Evolutionary conservation across 2,113 vertebrate species (phyloP).

Genomic region (Illadopsis cleaveri): DNA sequence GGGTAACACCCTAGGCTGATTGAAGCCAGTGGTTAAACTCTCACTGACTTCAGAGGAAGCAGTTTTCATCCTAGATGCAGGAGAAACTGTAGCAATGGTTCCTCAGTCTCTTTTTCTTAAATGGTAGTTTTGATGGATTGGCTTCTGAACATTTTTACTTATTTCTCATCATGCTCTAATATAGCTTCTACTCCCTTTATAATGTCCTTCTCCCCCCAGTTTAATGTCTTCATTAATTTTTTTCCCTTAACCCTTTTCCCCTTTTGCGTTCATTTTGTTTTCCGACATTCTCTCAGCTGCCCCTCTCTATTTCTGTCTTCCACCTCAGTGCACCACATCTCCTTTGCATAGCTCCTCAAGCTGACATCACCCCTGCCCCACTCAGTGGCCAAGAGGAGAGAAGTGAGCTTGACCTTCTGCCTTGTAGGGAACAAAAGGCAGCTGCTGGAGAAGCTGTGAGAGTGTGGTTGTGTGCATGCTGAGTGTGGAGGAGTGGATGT

Average conservation of each 20-base stretch:
- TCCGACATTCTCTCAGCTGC: background rate
- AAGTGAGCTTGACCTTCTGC: background rate
- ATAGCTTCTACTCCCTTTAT: background rate
- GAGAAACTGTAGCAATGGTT: background rate
- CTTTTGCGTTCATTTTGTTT: background rate
- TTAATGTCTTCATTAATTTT: background rate
- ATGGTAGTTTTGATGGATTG: background rate
- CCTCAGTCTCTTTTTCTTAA: background rate
- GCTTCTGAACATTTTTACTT: background rate
- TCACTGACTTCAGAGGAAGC: background rate
- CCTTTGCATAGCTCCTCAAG: background rate
- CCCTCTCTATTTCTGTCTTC: background rate
- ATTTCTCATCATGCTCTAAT: background rate
- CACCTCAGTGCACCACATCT: background rate
- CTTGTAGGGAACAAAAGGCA: background rate
- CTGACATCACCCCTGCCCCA: background rate
- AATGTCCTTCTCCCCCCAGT: background rate
- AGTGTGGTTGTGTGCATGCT: rapidly evolving
- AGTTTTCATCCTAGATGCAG: background rate
- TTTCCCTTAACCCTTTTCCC: background rate
- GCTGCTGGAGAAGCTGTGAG: background rate
- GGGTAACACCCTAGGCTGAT: background rate
- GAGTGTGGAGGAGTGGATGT: rapidly evolving
- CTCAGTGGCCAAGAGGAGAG: background rate
- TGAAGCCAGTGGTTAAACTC: slow-evolving; percentile 1